These are phyloP conservation scores for Accipiter virgatus DNA, from an alignment of 2,113 vertebrate species.

Conservation along the genomic window DNA sequence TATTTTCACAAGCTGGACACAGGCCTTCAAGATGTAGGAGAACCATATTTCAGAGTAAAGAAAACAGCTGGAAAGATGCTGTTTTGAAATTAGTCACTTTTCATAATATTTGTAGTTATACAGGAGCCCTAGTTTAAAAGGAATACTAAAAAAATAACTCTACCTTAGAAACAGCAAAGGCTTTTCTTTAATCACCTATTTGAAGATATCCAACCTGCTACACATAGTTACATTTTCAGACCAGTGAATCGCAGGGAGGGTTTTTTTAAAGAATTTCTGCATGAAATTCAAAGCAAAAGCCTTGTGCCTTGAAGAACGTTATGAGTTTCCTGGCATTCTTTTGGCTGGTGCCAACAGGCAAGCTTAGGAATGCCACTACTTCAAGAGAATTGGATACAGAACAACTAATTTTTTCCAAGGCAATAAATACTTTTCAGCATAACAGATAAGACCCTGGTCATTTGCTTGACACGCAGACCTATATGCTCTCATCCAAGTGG, in stretches of 20 bases:
- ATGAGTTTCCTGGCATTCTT: background rate
- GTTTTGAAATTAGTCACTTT: background rate
- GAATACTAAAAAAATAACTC: background rate
- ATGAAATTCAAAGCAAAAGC: constrained; percentile 13
- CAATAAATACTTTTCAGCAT: background rate
- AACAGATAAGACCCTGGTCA: constrained; percentile 4
- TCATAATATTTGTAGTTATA: background rate
- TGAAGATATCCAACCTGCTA: background rate
- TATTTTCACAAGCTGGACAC: background rate
- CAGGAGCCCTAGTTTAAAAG: background rate
- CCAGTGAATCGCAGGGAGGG: background rate
- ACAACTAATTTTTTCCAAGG: background rate
- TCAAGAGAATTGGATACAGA: constrained; percentile 1
- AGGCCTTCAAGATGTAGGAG: background rate
- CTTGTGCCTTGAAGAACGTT: background rate
- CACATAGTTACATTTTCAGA: background rate
- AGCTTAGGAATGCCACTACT: background rate
- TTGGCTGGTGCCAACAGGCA: background rate
- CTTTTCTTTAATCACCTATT: background rate
- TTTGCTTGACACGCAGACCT: background rate
- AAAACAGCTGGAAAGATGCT: background rate
- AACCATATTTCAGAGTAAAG: background rate
- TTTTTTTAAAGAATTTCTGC: background rate
- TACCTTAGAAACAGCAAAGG: background rate
- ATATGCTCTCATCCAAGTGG: background rate